Evolutionary conservation across 2,797 vertebrate species (phyloP).

Genomic region (Muraenolepis orangiensis): DNA sequence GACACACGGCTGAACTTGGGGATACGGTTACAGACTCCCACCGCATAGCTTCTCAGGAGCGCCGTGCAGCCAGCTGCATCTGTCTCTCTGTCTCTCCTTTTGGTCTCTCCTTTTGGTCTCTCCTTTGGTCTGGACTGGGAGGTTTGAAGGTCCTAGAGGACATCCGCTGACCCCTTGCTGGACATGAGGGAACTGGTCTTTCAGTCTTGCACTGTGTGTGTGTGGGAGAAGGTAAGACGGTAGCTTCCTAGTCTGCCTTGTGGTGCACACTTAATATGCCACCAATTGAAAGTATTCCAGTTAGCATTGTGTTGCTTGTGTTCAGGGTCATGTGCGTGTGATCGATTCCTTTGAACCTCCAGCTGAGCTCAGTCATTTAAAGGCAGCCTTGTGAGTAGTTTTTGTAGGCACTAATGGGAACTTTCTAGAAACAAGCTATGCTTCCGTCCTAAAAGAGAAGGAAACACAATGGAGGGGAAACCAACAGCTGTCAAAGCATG

Average conservation of each 20-base stretch:
- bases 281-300: background rate
- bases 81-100: slow-evolving; percentile 25
- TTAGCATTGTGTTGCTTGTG: background rate
- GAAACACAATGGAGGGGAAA: background rate
- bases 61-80: slow-evolving; percentile 26
- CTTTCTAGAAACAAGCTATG: background rate
- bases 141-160: background rate
- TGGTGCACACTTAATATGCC: background rate
- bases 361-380: background rate
- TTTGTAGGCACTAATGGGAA: background rate
- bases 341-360: background rate
- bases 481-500: background rate
- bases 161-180: slow-evolving; percentile 26
- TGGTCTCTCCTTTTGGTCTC: too few species aligned
- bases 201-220: slow-evolving; percentile 72
- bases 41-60: slow-evolving; percentile 33
- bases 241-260: background rate
- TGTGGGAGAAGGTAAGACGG: slow-evolving; percentile 78
- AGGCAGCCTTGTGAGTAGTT: background rate
- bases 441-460: background rate
- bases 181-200: slow-evolving; percentile 78
- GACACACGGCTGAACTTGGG: slow-evolving; percentile 55
- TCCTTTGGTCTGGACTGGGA: slow-evolving; percentile 27
- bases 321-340: background rate
- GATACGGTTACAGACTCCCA: slow-evolving; percentile 67